A percentile compares a stretch with the other conserved stretches of the same genome.
Evolutionary conservation across 1,140 invertebrate species (phyloP).

Genomic region (Caenorhabditis tropicalis): DNA sequence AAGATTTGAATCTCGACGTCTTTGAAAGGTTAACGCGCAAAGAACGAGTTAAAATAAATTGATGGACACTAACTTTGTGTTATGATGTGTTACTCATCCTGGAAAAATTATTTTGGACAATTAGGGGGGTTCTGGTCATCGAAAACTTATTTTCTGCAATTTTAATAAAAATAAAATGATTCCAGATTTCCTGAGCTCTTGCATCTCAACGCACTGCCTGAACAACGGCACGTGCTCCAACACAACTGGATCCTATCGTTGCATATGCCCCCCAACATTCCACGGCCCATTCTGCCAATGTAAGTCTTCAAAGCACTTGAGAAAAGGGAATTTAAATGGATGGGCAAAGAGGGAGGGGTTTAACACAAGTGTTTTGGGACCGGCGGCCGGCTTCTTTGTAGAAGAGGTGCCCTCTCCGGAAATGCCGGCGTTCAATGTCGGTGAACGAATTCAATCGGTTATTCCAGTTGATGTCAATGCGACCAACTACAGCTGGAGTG

Average conservation of each 20-base stretch:
- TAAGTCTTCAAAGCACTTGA: conserved; percentile 18
- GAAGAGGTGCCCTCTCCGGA: not conserved
- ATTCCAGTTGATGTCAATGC: conserved; percentile 42
- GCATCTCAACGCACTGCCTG: conserved; percentile 1
- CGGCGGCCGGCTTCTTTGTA: not conserved
- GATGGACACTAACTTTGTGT: no score
- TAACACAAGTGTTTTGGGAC: conserved; percentile 37
- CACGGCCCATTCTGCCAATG: conserved; percentile 27
- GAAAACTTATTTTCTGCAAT: no score
- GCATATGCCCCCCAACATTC: conserved; percentile 13
- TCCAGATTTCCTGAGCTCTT: conserved; percentile 22
- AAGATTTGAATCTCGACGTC: not conserved
- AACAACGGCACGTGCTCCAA: conserved; percentile 32
- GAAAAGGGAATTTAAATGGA: not conserved
- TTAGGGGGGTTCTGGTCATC: no score
- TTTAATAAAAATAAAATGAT: no score
- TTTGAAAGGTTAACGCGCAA: no score
- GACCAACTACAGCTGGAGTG: conserved; percentile 30
- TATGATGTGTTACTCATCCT: no score
- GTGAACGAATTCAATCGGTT: not conserved
- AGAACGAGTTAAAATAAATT: no score
- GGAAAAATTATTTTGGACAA: no score
- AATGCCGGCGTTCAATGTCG: conserved; percentile 3
- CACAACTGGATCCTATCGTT: not conserved
- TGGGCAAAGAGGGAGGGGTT: not conserved